A percentile compares a stretch with the other conserved stretches of the same genome.
phyloP scores from a whole-genome alignment of 2,113 vertebrate genomes.

The Corydoras maculifer region DNA sequence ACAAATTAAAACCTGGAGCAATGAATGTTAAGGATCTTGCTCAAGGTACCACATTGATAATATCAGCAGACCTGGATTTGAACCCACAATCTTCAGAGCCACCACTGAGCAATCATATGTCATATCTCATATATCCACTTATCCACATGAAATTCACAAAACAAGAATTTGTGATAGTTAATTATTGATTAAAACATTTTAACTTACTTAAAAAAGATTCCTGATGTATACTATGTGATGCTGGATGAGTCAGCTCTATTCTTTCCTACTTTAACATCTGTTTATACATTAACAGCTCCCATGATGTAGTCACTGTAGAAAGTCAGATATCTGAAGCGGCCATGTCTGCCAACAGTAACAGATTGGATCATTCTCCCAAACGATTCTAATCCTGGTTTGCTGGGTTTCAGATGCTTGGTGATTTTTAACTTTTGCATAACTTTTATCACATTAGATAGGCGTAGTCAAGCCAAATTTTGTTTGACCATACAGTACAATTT shows the following conservation, averaged over 20 bases:
- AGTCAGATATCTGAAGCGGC: constrained; percentile 15
- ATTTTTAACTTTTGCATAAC: not conserved
- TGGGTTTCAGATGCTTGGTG: not conserved
- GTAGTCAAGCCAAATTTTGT: too few relatives aligned
- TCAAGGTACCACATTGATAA: too few relatives aligned
- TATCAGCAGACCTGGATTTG: too few relatives aligned
- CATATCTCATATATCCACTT: too few relatives aligned
- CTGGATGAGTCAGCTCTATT: constrained; percentile 5
- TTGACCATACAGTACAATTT: too few relatives aligned
- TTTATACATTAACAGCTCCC: constrained; percentile 16
- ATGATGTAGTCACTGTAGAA: constrained; percentile 20
- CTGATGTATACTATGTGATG: not conserved
- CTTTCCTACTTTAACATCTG: constrained; percentile 30
- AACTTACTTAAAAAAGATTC: not conserved
- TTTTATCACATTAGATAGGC: not conserved
- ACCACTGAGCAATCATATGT: too few relatives aligned
- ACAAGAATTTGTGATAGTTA: too few relatives aligned
- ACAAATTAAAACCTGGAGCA: too few relatives aligned
- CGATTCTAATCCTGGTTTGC: too few relatives aligned
- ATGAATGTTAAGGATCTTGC: too few relatives aligned
- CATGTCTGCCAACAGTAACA: constrained; percentile 16
- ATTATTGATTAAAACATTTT: not conserved
- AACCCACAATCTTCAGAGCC: too few relatives aligned
- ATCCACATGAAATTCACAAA: too few relatives aligned
- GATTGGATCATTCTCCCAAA: not conserved